Percentiles rank a stretch among this genome's conserved stretches.
Conservation (phyloP, 2,888 invertebrate genomes). For the Drosophila pseudotakahashii region DNA sequence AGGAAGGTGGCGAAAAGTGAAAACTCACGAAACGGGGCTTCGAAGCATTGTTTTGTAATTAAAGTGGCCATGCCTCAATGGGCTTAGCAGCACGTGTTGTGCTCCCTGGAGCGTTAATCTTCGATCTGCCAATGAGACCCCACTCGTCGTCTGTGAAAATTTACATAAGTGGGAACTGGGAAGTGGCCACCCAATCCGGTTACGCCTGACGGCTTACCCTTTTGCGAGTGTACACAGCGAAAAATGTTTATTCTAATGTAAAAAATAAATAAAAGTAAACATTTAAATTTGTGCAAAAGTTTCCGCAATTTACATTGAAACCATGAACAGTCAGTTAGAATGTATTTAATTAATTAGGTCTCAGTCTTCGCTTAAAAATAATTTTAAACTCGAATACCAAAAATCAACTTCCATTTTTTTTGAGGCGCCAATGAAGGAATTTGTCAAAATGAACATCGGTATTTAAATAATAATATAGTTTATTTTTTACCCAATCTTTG, state of each 20-base stretch:
- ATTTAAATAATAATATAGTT: too few relatives aligned
- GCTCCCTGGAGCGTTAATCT: slow-evolving; percentile 26
- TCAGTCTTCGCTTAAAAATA: too few relatives aligned
- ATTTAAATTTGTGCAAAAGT: too few relatives aligned
- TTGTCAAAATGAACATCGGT: too few relatives aligned
- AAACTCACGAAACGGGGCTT: slow-evolving; percentile 15
- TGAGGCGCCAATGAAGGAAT: too few relatives aligned
- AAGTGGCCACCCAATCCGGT: slow-evolving; percentile 35
- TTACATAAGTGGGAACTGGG: slow-evolving; percentile 31
- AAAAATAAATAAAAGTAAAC: too few relatives aligned
- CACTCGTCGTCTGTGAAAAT: slow-evolving; percentile 6
- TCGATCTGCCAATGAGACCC: slow-evolving; percentile 20
- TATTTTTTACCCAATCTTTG: too few relatives aligned
- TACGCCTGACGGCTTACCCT: slow-evolving; percentile 45
- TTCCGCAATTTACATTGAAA: too few relatives aligned
- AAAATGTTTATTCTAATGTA: neutral
- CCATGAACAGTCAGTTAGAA: too few relatives aligned
- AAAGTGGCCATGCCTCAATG: slow-evolving; percentile 43
- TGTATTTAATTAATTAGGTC: too few relatives aligned
- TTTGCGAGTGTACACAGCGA: neutral
- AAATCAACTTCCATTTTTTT: too few relatives aligned
- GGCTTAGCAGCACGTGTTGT: slow-evolving; percentile 26
- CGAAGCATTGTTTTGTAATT: slow-evolving; percentile 33
- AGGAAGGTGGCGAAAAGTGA: slow-evolving; percentile 56
- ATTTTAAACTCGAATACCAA: too few relatives aligned